Conservation (phyloP, 2,888 invertebrate species). For the Anorthoa munda region DNA sequence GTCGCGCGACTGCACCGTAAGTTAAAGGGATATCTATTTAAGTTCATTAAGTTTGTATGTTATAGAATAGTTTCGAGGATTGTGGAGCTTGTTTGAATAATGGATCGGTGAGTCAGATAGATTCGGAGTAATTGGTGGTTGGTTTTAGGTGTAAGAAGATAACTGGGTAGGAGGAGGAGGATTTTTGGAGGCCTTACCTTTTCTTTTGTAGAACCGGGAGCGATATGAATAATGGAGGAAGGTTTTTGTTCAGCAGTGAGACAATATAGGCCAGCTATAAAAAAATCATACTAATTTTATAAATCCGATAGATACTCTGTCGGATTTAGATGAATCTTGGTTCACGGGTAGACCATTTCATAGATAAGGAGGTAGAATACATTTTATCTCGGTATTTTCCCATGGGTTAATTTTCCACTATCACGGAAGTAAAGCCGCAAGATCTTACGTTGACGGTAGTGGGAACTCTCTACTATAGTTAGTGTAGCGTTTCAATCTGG, state of each 20-base stretch:
- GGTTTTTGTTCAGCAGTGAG: not conserved
- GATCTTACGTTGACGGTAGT: too few species aligned
- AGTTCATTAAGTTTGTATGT: constrained; percentile 18
- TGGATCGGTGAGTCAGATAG: constrained; percentile 15
- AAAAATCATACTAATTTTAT: too few species aligned
- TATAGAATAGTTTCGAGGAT: constrained; percentile 31
- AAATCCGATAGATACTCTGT: too few species aligned
- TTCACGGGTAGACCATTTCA: too few species aligned
- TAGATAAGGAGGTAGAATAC: too few species aligned
- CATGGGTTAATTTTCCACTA: too few species aligned
- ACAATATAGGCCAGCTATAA: not conserved
- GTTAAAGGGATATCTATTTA: constrained; percentile 33
- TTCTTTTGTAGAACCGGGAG: too few species aligned
- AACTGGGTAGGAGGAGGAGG: not conserved
- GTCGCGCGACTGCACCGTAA: constrained; percentile 36
- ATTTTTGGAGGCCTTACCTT: not conserved
- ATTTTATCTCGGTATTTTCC: too few species aligned
- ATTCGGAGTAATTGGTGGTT: not conserved
- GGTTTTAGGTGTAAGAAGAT: not conserved
- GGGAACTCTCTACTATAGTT: too few species aligned
- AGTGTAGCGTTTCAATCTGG: too few species aligned
- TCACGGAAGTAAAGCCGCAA: too few species aligned
- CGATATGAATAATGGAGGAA: not conserved
- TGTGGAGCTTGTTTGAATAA: constrained; percentile 14
- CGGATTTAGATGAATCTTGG: too few species aligned